Evolutionary conservation across 2,888 invertebrate species (phyloP).

Genomic region (Allacma fusca): DNA sequence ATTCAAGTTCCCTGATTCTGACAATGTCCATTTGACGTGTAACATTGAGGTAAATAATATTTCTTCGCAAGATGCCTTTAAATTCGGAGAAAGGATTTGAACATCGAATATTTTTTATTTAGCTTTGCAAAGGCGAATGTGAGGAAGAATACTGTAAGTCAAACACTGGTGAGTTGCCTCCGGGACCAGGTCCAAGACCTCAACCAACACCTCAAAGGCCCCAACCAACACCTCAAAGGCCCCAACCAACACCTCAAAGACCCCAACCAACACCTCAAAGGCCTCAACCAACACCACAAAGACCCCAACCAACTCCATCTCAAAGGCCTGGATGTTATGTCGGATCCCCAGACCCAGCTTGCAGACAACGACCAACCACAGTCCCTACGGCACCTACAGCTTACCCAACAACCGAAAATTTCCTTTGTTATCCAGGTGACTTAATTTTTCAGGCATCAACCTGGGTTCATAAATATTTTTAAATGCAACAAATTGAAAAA

Average conservation of each 20-base stretch:
- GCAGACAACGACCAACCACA: slow-evolving; percentile 57
- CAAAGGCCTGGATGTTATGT: slow-evolving; percentile 59
- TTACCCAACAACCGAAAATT: slow-evolving; percentile 61
- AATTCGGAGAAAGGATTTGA: too few species aligned
- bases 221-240: slow-evolving; percentile 30
- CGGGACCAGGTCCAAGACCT: not conserved
- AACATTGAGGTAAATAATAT: slow-evolving; percentile 80
- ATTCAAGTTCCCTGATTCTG: slow-evolving; percentile 78
- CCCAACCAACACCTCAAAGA: slow-evolving; percentile 33
- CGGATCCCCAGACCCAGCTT: slow-evolving; percentile 62
- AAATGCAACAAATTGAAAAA: too few species aligned
- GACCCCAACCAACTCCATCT: slow-evolving; percentile 48
- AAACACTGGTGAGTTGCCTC: slow-evolving; percentile 19
- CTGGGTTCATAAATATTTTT: too few species aligned
- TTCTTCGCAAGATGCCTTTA: too few species aligned
- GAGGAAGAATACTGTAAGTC: slow-evolving; percentile 48
- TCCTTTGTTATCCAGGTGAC: slow-evolving; percentile 65
- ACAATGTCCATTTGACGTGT: slow-evolving; percentile 77
- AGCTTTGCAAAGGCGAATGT: slow-evolving; percentile 58
- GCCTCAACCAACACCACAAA: slow-evolving; percentile 37
- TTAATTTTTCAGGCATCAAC: not conserved
- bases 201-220: slow-evolving; percentile 35
- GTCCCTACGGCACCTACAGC: slow-evolving; percentile 34
- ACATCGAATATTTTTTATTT: not conserved
- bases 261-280: slow-evolving; percentile 34